Conservation (phyloP, 2,797 vertebrate species). For the Silurus aristotelis region DNA sequence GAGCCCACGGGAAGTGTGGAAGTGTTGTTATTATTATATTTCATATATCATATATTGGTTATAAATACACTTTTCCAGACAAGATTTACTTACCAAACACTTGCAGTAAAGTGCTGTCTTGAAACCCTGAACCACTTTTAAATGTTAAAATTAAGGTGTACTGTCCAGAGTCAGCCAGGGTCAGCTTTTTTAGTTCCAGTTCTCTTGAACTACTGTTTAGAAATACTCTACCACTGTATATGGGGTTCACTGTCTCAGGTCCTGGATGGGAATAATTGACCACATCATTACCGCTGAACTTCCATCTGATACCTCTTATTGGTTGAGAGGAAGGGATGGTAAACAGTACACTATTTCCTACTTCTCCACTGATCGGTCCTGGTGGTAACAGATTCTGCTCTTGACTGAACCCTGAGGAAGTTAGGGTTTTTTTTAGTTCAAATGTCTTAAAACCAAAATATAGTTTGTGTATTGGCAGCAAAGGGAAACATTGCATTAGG, state of each 20-base stretch:
- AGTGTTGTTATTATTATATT: neutral
- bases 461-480: neutral
- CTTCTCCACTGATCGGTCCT: conserved; percentile 13
- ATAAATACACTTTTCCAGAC: neutral
- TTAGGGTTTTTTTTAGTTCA: neutral
- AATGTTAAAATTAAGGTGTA: conserved; percentile 22
- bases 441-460: too few species aligned
- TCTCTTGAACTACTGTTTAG: neutral
- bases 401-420: conserved; percentile 19
- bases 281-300: neutral
- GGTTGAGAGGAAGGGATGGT: neutral
- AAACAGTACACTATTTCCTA: conserved; percentile 8
- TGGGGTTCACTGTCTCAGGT: fast-evolving
- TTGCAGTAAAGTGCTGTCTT: conserved; percentile 1
- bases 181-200: neutral
- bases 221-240: neutral
- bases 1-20: too few species aligned
- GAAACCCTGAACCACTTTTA: neutral
- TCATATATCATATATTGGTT: neutral
- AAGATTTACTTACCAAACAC: conserved; percentile 34
- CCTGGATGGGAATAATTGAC: neutral
- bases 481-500: neutral
- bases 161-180: conserved; percentile 23
- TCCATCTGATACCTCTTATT: conserved; percentile 5
- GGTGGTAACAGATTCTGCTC: conserved; percentile 10